Percentiles rank a stretch among this genome's conserved stretches.
These are phyloP conservation scores for Oxytorus armatus DNA, from an alignment of 2,888 invertebrate species.

Conservation along the genomic window DNA sequence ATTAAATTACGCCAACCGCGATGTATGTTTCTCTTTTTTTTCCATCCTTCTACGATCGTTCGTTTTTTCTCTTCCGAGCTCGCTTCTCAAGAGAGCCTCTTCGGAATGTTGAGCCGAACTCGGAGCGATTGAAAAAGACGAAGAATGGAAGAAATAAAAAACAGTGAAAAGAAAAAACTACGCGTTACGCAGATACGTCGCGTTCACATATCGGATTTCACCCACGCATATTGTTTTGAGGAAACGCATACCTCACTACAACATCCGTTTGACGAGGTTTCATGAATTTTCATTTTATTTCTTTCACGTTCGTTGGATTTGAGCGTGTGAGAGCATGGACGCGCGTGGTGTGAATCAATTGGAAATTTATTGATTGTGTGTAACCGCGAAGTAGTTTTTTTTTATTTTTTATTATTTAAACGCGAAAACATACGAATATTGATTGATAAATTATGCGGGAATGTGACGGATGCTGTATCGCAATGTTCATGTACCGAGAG, in stretches of 20 bases:
- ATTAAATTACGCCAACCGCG: constrained; percentile 61
- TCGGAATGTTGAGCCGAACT: constrained; percentile 47
- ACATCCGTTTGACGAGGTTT: constrained; percentile 39
- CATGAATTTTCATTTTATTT: constrained; percentile 45
- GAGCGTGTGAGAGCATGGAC: constrained; percentile 21
- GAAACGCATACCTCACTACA: constrained; percentile 46
- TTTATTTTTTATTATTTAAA: constrained; percentile 3
- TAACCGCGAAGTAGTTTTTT: constrained; percentile 1
- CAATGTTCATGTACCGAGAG: constrained; percentile 8
- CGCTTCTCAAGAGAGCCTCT: constrained; percentile 44
- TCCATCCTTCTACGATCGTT: constrained; percentile 32
- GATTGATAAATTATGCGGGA: constrained; percentile 46
- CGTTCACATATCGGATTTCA: constrained; percentile 55
- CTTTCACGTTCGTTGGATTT: constrained; percentile 7
- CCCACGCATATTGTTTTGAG: constrained; percentile 59
- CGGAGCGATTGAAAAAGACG: constrained; percentile 23
- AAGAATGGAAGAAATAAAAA: constrained; percentile 5
- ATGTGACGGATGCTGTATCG: constrained; percentile 27
- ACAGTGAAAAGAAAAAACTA: constrained; percentile 21
- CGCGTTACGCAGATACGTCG: constrained; percentile 41
- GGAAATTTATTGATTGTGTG: constrained; percentile 27
- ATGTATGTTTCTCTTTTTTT: constrained; percentile 30
- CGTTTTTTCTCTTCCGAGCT: constrained; percentile 26
- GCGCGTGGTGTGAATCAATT: constrained; percentile 42
- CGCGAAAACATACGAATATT: constrained; percentile 13